Evolutionary conservation across 2,888 invertebrate species (phyloP).

Genomic region (Protonemura montana): DNA sequence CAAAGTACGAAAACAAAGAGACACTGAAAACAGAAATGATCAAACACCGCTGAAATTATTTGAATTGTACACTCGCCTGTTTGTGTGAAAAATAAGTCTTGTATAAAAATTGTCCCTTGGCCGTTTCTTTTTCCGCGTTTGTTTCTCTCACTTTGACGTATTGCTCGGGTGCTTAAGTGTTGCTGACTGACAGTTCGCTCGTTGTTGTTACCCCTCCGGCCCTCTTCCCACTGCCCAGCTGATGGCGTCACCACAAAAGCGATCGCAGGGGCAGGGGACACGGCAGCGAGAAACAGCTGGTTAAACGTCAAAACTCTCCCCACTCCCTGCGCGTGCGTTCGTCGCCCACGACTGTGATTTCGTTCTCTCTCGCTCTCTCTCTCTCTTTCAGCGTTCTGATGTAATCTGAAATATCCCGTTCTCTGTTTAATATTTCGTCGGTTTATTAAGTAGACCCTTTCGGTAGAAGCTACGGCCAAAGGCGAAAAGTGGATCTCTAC

Average conservation of each 20-base stretch:
- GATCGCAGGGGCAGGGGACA: neutral
- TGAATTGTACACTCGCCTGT: neutral
- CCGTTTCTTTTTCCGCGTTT: neutral
- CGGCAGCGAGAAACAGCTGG: neutral
- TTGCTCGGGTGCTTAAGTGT: neutral
- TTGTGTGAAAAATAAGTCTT: neutral
- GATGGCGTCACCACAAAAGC: neutral
- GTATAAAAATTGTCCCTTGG: neutral
- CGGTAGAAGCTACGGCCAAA: neutral
- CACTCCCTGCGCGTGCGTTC: neutral
- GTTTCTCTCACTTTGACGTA: neutral
- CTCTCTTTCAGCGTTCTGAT: neutral
- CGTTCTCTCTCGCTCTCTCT: neutral
- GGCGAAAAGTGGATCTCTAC: neutral
- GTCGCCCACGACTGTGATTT: neutral
- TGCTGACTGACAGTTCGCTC: neutral
- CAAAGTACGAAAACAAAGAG: neutral
- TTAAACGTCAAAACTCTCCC: neutral
- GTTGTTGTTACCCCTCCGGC: neutral
- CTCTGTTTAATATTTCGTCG: neutral
- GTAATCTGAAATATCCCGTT: neutral
- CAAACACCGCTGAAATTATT: neutral
- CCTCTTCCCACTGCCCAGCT: neutral
- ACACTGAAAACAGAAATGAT: neutral
- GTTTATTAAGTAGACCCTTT: neutral